Evolutionary conservation across 2,113 vertebrate genomes (phyloP).

Genomic region (Thermophis baileyi): DNA sequence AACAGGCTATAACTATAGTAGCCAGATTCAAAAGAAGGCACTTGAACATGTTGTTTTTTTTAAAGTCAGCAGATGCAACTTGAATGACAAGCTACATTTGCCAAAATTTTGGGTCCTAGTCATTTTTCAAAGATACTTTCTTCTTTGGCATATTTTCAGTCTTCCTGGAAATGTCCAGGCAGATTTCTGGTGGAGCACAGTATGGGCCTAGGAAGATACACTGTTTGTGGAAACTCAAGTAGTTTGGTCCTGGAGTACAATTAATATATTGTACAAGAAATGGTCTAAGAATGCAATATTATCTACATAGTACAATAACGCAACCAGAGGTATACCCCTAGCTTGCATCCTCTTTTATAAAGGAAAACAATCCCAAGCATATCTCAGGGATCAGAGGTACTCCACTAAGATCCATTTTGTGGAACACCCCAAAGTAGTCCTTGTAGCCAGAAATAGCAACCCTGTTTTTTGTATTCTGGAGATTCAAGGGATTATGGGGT

Average conservation of each 20-base stretch:
- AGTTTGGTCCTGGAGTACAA: not conserved
- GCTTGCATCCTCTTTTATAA: not conserved
- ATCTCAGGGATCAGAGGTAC: not conserved
- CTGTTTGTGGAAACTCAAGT: not conserved
- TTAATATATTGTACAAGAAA: not conserved
- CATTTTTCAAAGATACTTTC: not conserved
- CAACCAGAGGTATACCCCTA: not conserved
- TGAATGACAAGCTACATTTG: not conserved
- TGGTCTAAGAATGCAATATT: not conserved
- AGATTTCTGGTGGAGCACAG: not conserved
- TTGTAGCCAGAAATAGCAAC: not conserved
- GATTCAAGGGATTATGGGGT: not conserved
- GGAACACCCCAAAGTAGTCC: not conserved
- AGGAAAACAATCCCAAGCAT: not conserved
- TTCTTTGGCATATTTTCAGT: not conserved
- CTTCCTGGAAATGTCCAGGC: not conserved
- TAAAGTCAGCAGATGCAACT: not conserved
- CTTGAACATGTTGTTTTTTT: not conserved
- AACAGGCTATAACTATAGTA: not conserved
- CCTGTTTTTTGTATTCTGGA: not conserved
- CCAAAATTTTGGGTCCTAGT: not conserved
- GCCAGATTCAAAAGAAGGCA: not conserved
- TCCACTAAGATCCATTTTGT: not conserved
- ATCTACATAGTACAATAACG: not conserved
- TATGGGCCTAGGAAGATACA: not conserved